Evolutionary conservation across 2,797 vertebrate genomes (phyloP).

Genomic region (Apodemus agrarius): DNA sequence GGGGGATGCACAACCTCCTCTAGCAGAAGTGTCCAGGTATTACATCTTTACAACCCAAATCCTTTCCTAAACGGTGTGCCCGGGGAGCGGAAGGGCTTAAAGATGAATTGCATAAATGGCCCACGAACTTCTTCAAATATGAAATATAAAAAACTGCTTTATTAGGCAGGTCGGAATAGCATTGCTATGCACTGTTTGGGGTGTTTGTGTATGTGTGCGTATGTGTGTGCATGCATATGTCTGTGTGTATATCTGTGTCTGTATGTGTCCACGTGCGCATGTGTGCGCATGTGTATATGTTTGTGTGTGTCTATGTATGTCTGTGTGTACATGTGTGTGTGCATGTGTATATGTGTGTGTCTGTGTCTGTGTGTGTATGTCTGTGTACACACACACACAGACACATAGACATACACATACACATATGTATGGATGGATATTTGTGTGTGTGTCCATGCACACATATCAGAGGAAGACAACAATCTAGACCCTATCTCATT

Average conservation of each 20-base stretch:
- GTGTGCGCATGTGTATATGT: no score
- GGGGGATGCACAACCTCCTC: not conserved
- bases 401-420: no score
- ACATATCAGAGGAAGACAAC: not conserved
- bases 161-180: not conserved
- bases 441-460: not conserved
- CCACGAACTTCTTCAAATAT: not conserved
- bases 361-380: no score
- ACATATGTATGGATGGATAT: no score
- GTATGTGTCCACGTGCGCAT: no score
- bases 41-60: not conserved
- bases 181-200: not conserved
- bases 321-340: not conserved
- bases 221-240: not conserved
- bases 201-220: not conserved
- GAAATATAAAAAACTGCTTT: not conserved
- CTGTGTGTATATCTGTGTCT: accelerated
- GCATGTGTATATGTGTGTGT: no score
- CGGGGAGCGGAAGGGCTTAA: not conserved
- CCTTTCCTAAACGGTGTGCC: not conserved
- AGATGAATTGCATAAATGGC: not conserved
- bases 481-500: not conserved
- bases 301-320: not conserved
- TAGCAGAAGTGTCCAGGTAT: not conserved
- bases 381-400: no score